Evolutionary conservation across 2,888 invertebrate genomes (phyloP).

Genomic region (Hoplodrina ambigua): DNA sequence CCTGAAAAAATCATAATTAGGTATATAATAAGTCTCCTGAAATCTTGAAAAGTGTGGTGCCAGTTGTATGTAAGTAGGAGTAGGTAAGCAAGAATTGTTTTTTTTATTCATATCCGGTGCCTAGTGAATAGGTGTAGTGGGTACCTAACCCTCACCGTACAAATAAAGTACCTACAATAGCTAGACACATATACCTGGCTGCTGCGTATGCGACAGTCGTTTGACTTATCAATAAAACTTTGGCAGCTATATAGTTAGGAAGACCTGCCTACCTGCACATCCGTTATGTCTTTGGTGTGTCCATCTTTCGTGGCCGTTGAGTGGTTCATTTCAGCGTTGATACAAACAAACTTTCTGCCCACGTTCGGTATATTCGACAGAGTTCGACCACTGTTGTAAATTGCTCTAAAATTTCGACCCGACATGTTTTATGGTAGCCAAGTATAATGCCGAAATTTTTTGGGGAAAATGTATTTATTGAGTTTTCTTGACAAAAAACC

Average conservation of each 20-base stretch:
- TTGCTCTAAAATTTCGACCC: constrained; percentile 11
- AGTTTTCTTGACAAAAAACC: constrained; percentile 9
- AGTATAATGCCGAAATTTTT: constrained; percentile 23
- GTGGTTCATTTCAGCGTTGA: constrained; percentile 72
- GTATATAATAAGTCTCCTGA: neutral
- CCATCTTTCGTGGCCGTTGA: constrained; percentile 13
- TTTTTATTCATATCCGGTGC: no score
- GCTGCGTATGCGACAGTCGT: neutral
- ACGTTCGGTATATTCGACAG: constrained; percentile 29
- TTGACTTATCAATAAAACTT: neutral
- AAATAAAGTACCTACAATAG: no score
- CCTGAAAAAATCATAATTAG: constrained; percentile 8
- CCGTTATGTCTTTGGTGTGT: constrained; percentile 12
- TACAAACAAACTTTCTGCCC: constrained; percentile 24
- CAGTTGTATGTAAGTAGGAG: no score
- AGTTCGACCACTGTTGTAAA: constrained; percentile 17
- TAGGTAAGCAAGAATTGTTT: no score
- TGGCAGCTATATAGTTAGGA: no score
- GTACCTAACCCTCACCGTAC: no score
- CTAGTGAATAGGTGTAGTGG: no score
- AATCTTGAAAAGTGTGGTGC: no score
- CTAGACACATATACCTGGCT: neutral
- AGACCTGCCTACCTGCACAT: constrained; percentile 31
- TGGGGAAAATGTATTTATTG: constrained; percentile 14
- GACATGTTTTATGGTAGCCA: constrained; percentile 25